Percentiles rank a stretch among this genome's conserved stretches.
Conservation (phyloP, 2,888 invertebrate genomes). For the Thumatha senex region DNA sequence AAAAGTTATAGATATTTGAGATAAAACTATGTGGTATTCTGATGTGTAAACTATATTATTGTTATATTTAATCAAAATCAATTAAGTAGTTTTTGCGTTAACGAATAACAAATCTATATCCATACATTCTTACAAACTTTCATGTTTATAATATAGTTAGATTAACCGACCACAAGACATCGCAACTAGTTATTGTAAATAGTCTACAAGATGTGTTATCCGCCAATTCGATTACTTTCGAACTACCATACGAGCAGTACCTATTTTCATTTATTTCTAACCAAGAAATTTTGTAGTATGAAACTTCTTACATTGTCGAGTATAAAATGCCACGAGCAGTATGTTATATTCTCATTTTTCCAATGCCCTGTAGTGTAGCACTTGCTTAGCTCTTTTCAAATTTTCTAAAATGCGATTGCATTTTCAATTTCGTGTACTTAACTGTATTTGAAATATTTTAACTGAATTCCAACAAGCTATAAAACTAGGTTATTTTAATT, state of each 20-base stretch:
- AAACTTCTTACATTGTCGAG: not conserved
- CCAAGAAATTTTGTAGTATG: not conserved
- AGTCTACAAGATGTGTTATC: not conserved
- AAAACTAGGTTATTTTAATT: not conserved
- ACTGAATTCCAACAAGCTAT: not conserved
- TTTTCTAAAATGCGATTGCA: slow-evolving; percentile 1
- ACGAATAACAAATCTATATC: too few relatives aligned
- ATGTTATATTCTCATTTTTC: slow-evolving; percentile 7
- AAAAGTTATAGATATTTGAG: too few relatives aligned
- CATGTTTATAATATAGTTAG: too few relatives aligned
- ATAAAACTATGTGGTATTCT: too few relatives aligned
- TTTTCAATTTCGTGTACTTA: not conserved
- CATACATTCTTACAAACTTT: too few relatives aligned
- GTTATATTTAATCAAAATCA: too few relatives aligned
- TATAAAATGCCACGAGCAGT: slow-evolving; percentile 16
- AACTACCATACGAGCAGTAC: not conserved
- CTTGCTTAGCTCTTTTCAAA: slow-evolving; percentile 3
- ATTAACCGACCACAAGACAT: too few relatives aligned
- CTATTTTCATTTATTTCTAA: slow-evolving; percentile 1
- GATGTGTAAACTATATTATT: too few relatives aligned
- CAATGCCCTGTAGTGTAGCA: not conserved
- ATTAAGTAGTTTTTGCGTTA: too few relatives aligned
- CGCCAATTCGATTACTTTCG: not conserved
- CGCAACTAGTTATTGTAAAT: too few relatives aligned
- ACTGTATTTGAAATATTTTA: slow-evolving; percentile 1